These are phyloP conservation scores for Hydra vulgaris DNA, from an alignment of 30 jellyfish, hydroid and myxozoan genomes.

Conservation along the genomic window DNA sequence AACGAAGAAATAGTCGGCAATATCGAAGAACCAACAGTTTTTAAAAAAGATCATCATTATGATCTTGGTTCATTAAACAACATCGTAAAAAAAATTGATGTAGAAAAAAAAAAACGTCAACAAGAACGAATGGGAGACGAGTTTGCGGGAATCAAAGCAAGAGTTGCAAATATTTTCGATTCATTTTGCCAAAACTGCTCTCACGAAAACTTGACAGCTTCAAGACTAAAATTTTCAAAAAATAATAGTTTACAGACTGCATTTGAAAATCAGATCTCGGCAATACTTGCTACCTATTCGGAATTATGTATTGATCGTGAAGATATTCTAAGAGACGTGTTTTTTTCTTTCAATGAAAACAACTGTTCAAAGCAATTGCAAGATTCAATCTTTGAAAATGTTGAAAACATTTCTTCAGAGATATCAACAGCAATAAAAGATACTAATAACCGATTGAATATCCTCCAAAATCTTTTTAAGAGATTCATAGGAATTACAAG, in stretches of 20 bases:
- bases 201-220: not conserved
- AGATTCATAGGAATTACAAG: not conserved
- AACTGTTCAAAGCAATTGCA: not conserved
- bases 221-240: not conserved
- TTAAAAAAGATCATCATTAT: not conserved
- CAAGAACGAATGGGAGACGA: constrained; percentile 36
- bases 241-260: constrained; percentile 3
- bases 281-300: not conserved
- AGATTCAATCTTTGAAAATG: not conserved
- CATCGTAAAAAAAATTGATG: constrained; percentile 16
- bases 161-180: constrained; percentile 9
- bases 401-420: constrained; percentile 28
- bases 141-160: constrained; percentile 28
- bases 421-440: constrained; percentile 9
- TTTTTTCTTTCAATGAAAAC: not conserved
- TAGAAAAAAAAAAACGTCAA: constrained; percentile 28
- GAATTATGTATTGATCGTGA: constrained; percentile 14
- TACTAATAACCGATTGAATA: not conserved
- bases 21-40: too few species aligned
- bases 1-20: too few species aligned
- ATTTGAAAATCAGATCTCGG: not conserved
- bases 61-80: not conserved
- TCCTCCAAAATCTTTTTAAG: constrained; percentile 4
- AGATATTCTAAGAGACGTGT: constrained; percentile 1
- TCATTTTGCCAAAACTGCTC: not conserved